Evolutionary conservation across 1,140 invertebrate species (phyloP), one percentile per base, ranked within the genome.

Genomic region (Eurytemora carolleeae): DNA sequence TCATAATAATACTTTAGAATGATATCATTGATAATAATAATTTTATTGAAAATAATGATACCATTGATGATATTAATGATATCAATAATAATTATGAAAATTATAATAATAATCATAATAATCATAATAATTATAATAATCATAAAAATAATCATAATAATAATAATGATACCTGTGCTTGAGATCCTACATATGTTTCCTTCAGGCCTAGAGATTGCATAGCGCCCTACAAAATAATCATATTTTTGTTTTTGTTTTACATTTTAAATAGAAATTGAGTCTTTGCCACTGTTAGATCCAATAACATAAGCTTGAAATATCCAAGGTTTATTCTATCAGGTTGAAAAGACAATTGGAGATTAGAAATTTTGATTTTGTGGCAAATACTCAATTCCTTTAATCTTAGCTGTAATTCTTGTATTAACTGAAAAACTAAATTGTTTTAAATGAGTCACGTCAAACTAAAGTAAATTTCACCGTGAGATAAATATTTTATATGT

Each of bases 181-280:
- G 53, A 24, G 52, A 21, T 25, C 60, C 60, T 17, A 62, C 54
- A 24, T 62, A 62, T 15, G 17, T 18, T 18, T 62, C 60, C 22
- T 57, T 55, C 16, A 62, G 60, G 19, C 60, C 60, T 1, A 62
- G 60, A 19, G 19, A 25, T n/a, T 18, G 20, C 60, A 62, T 62
- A 23, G 60, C 60, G 1, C 60, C 60, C 53, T 62, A 44, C 7
- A 44, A 44, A 44, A 44, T 44, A 44, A 44, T 44, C 31, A 44
- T 12, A 44, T 44, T 12, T 44, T 7, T 44, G 7, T 44, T 44
- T 44, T 44, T 44, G 7, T 44, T 44, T 44, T 44, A 44, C 7
- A 44, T n/a, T n/a, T 44, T 12, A n/a, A 12, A 12, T 44, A 12
- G n/a, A n/a, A n/a, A n/a, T n/a, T n/a, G n/a, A n/a, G n/a, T n/a